These are phyloP conservation scores for Drosophila mimetica DNA, from an alignment of 2,888 invertebrate species.

Conservation along the genomic window DNA sequence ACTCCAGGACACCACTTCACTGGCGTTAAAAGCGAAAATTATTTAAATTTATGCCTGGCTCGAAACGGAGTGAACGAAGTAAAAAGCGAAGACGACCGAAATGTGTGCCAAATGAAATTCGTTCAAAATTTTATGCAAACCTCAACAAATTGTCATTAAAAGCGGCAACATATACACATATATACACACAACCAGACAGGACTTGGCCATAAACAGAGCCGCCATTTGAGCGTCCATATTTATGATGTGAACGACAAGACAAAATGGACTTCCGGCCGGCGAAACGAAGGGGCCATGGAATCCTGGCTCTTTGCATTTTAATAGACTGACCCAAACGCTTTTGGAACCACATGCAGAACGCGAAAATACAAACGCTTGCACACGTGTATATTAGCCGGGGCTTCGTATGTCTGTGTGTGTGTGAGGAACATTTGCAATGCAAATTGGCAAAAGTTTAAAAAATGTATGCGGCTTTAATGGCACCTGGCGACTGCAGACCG, in stretches of 20 bases:
- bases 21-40: conserved; percentile 60
- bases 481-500: conserved; percentile 62
- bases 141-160: conserved; percentile 79
- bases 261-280: conserved; percentile 76
- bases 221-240: conserved; percentile 74
- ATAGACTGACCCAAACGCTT: conserved; percentile 80
- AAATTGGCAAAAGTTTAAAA: conserved; percentile 75
- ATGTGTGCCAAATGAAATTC: conserved; percentile 70
- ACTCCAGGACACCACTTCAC: conserved; percentile 19
- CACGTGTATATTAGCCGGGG: conserved; percentile 16
- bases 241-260: conserved; percentile 80
- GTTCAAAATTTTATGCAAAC: conserved; percentile 72
- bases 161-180: conserved; percentile 48
- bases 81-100: conserved; percentile 23
- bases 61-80: conserved; percentile 31
- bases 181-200: conserved; percentile 15
- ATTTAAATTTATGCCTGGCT: conserved; percentile 73
- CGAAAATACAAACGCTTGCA: conserved; percentile 57
- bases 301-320: conserved; percentile 72
- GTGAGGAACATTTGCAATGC: conserved; percentile 67
- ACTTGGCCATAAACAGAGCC: conserved; percentile 66
- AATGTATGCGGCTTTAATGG: conserved; percentile 79
- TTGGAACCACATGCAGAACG: conserved; percentile 73
- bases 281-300: conserved; percentile 12
- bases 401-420: conserved; percentile 30